Base-by-base conservation (phyloP, 2,888 invertebrate species). In the Linyphia triangularis region DNA sequence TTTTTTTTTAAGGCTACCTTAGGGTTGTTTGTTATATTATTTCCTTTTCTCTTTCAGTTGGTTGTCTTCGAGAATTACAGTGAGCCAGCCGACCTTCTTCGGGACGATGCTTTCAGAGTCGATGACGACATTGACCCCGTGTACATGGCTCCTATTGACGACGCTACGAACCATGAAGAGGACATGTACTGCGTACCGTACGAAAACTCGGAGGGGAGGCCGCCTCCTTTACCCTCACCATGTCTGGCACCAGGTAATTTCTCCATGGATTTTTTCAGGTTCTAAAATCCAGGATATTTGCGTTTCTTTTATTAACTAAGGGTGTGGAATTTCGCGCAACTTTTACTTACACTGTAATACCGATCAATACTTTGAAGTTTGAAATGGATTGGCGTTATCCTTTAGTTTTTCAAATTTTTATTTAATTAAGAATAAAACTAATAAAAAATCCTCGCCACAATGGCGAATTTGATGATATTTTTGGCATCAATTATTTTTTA, bases 111-210 rank as follows among this genome's bases (percentile, higher is more conserved):
- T 6, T 57, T 63, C 1, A n/a, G 24, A 1, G 24, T 65, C 9
- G 37, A 22, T 2, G 82, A 77, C 2, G 88, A 88, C 16, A n/a
- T 30, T 28, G 89, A 89, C 40, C 84, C 83, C n/a, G 43, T 89
- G 40, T 89, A 89, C 43, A 89, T 84, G 79, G 61, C 89, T 2
- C 89, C 89, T 2, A 59, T 89, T 0, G 89, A 89, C 24, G 84
- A 89, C n/a, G 51, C 61, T 6, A 57, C 73, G 5, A 73, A 77
- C 9, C 43, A 72, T 5, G 78, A 79, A n/a, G 89, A 89, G 40
- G 89, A 89, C 26, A 77, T 89, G 78, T 89, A 89, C 43, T 84
- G 89, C 57, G 84, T 89, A 5, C 89, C 89, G 0, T 89, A 89
- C 26, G 89, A 89, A 69, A 63, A 57, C 13, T 26, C 75, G 19